Conservation (phyloP, 1,140 invertebrate species). For the Maniola jurtina region DNA sequence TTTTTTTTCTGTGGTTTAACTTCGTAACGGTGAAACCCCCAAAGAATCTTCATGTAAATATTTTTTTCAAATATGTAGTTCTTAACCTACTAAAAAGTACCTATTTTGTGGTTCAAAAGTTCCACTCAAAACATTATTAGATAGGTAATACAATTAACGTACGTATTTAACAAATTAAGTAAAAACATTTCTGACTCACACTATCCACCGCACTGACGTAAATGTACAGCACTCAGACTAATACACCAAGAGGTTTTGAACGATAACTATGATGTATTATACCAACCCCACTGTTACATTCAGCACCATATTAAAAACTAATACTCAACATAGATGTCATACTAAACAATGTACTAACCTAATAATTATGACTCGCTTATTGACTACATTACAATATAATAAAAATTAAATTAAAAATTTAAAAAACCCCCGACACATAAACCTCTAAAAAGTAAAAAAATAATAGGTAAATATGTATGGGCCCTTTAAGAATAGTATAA, state of each 20-base stretch:
- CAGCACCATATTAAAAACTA: slow-evolving; percentile 23
- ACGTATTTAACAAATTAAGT: background rate
- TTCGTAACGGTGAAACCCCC: too few relatives aligned
- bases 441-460: background rate
- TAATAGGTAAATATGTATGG: too few relatives aligned
- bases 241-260: background rate
- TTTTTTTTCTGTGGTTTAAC: too few relatives aligned
- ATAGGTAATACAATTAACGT: background rate
- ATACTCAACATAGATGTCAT: slow-evolving; percentile 4
- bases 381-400: slow-evolving; percentile 12
- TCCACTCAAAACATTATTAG: background rate
- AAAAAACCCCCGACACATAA: too few relatives aligned
- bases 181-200: background rate
- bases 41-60: too few relatives aligned
- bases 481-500: too few relatives aligned
- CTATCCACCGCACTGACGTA: background rate
- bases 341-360: slow-evolving; percentile 1
- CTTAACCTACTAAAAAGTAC: background rate
- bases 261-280: background rate
- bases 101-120: background rate
- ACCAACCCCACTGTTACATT: background rate
- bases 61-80: background rate
- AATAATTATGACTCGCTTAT: slow-evolving; percentile 10
- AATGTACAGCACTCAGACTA: background rate
- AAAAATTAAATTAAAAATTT: background rate